Percentiles rank a stretch among this genome's conserved stretches.
Evolutionary conservation across 2,113 vertebrate genomes (phyloP).

Genomic region (Cynoglossus semilaevis): DNA sequence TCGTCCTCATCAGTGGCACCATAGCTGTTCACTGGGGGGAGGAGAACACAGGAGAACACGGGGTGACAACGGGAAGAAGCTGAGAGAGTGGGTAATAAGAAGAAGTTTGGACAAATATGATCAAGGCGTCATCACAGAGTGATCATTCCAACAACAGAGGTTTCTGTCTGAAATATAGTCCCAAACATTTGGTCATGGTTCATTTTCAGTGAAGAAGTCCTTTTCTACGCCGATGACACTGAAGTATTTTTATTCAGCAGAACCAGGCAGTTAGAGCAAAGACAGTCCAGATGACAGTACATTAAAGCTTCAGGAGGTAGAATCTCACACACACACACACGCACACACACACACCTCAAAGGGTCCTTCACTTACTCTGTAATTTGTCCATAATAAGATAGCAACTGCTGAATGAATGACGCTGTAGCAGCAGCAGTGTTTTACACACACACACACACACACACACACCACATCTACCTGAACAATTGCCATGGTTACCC

Average conservation of each 20-base stretch:
- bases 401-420: conserved; percentile 52
- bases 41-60: conserved; percentile 20
- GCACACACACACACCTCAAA: background rate
- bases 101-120: too few relatives aligned
- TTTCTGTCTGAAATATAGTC: too few relatives aligned
- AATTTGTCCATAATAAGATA: conserved; percentile 46
- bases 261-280: too few relatives aligned
- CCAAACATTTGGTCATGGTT: too few relatives aligned
- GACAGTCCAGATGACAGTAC: too few relatives aligned
- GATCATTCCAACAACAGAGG: too few relatives aligned
- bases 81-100: conserved; percentile 9
- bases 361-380: conserved; percentile 17
- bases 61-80: conserved; percentile 22
- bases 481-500: conserved; percentile 59
- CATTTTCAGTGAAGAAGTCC: too few relatives aligned
- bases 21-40: conserved; percentile 74
- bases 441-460: too few relatives aligned
- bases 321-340: background rate
- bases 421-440: background rate
- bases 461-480: conserved; percentile 18
- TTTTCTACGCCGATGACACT: too few relatives aligned
- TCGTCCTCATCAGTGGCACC: conserved; percentile 67
- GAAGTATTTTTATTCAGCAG: too few relatives aligned
- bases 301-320: too few relatives aligned
- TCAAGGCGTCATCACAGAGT: too few relatives aligned